Conservation (phyloP, 2,113 vertebrate species). For the Chionomys nivalis region DNA sequence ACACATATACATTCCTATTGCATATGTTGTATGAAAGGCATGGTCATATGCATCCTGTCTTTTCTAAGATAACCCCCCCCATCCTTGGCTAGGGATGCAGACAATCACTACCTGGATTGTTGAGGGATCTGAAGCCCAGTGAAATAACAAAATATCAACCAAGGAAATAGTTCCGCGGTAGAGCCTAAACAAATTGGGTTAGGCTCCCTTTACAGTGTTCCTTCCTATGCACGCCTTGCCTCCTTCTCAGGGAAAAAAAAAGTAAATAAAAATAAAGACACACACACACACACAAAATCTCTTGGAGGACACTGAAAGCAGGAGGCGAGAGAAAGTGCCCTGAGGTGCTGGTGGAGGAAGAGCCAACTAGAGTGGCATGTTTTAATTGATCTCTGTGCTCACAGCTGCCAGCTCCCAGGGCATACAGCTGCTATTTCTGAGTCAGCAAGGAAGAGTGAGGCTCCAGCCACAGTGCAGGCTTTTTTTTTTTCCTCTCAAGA, state of each 20-base stretch:
- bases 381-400: conserved; percentile 72
- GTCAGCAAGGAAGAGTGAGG: conserved; percentile 44
- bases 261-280: no score
- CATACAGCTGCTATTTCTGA: conserved; percentile 68
- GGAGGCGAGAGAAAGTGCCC: conserved; percentile 40
- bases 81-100: not conserved
- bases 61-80: not conserved
- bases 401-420: conserved; percentile 36
- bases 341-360: not conserved
- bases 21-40: not conserved
- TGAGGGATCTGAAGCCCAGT: not conserved
- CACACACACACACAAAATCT: no score
- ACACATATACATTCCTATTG: not conserved
- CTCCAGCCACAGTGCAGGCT: not conserved
- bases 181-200: not conserved
- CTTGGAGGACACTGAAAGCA: conserved; percentile 53
- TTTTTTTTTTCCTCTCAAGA: not conserved
- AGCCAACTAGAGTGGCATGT: conserved; percentile 50
- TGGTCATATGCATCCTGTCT: not conserved
- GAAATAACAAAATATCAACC: not conserved
- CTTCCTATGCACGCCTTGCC: not conserved
- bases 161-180: fast-evolving
- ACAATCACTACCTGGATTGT: not conserved
- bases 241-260: not conserved
- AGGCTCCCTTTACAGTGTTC: not conserved